Conservation (phyloP, 2,113 vertebrate genomes). For the Odontesthes bonariensis region DNA sequence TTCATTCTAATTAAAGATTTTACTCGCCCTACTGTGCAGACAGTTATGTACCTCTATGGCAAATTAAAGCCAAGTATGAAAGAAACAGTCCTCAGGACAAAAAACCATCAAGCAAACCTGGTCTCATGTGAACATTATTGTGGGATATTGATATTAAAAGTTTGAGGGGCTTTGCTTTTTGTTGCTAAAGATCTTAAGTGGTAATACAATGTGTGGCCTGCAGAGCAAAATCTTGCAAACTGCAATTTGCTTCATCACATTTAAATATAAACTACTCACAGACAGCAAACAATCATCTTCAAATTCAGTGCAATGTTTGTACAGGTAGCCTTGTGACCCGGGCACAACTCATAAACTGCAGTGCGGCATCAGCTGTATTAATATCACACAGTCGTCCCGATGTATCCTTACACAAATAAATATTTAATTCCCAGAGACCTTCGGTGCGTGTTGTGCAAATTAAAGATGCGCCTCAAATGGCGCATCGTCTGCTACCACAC, state of each 20-base stretch:
- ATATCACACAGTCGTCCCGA: constrained; percentile 67
- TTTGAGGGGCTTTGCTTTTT: constrained; percentile 33
- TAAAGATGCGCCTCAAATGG: constrained; percentile 55
- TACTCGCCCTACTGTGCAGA: constrained; percentile 40
- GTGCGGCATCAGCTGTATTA: constrained; percentile 81
- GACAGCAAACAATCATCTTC: constrained; percentile 57
- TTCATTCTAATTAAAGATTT: constrained; percentile 60
- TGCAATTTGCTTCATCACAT: constrained; percentile 56
- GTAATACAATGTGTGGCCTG: constrained; percentile 45
- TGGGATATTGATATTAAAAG: constrained; percentile 58
- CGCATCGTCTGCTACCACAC: constrained; percentile 49
- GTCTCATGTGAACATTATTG: constrained; percentile 10
- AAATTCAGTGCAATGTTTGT: constrained; percentile 35
- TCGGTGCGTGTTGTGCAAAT: constrained; percentile 43
- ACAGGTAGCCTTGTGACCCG: constrained; percentile 69
- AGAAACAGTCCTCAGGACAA: constrained; percentile 8
- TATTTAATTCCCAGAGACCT: constrained; percentile 64
- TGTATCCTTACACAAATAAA: constrained; percentile 65
- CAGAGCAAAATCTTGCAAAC: constrained; percentile 61
- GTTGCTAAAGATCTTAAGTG: constrained; percentile 28
- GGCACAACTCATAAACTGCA: constrained; percentile 81
- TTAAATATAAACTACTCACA: constrained; percentile 56
- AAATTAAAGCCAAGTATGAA: constrained; percentile 42
- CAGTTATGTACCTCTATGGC: constrained; percentile 31
- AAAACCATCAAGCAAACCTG: constrained; percentile 17